phyloP scores from a whole-genome alignment of 2,888 invertebrate species.

The Germaria angustata region DNA sequence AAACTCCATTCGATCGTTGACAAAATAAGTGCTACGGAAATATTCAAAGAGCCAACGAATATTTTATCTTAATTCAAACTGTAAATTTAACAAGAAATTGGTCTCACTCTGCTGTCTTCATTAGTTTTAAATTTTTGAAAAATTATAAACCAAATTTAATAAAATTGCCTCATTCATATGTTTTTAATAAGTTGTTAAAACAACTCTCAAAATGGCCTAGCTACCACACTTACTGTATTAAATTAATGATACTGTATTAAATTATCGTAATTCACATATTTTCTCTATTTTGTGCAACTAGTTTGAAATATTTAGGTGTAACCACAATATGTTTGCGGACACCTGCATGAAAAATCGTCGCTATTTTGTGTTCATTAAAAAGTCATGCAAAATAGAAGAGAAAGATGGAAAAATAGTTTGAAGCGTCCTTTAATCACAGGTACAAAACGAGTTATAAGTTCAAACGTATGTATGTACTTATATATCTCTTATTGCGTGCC shows the following conservation, averaged over 20 bases:
- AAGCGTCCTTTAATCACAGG: no score
- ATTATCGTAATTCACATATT: background rate
- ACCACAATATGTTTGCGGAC: no score
- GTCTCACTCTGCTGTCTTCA: background rate
- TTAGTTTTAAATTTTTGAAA: background rate
- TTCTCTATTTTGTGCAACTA: background rate
- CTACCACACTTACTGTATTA: background rate
- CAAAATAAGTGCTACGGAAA: background rate
- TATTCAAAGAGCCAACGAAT: background rate
- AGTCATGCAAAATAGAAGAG: no score
- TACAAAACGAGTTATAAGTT: no score
- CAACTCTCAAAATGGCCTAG: background rate
- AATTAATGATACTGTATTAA: background rate
- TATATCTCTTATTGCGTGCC: no score
- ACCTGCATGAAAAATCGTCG: no score
- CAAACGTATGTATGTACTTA: no score
- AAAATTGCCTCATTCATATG: background rate
- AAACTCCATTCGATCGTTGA: background rate
- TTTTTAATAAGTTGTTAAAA: background rate
- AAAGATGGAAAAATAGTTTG: no score
- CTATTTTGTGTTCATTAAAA: no score
- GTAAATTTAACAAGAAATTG: slow-evolving; percentile 10
- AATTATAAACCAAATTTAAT: slow-evolving; percentile 2
- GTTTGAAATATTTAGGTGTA: no score
- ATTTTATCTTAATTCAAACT: slow-evolving; percentile 27